Evolutionary conservation across 2,888 invertebrate species (phyloP).

Genomic region (Cinara cedri): DNA sequence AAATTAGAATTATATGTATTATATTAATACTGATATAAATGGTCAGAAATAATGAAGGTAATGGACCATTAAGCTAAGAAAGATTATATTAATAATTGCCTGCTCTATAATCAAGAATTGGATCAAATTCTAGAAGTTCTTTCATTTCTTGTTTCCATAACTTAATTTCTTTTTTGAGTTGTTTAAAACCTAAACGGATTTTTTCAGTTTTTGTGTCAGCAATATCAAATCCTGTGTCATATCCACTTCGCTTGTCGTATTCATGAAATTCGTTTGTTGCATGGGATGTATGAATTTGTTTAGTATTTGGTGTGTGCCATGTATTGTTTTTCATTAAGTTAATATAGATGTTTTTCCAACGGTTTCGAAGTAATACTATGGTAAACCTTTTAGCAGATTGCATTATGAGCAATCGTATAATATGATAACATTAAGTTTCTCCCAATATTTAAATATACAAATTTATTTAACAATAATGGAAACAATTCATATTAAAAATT

Average conservation of each 20-base stretch:
- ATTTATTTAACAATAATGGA: no score
- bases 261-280: constrained; percentile 36
- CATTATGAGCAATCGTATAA: background rate
- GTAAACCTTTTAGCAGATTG: background rate
- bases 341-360: background rate
- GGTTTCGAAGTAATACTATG: background rate
- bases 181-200: constrained; percentile 23
- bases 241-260: constrained; percentile 39
- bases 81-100: constrained; percentile 5
- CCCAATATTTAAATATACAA: no score
- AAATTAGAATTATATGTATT: no score
- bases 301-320: background rate
- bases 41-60: no score
- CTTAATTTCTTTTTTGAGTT: constrained; percentile 50
- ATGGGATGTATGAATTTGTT: background rate
- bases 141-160: constrained; percentile 43
- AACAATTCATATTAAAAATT: no score
- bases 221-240: constrained; percentile 23
- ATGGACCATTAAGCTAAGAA: no score
- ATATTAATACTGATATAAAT: no score
- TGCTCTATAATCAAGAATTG: constrained; percentile 43
- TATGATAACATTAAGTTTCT: no score
- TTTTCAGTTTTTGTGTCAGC: constrained; percentile 5
- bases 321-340: background rate
- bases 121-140: constrained; percentile 35